Base-by-base conservation (phyloP, 2,113 vertebrate genomes). In the Morone saxatilis region DNA sequence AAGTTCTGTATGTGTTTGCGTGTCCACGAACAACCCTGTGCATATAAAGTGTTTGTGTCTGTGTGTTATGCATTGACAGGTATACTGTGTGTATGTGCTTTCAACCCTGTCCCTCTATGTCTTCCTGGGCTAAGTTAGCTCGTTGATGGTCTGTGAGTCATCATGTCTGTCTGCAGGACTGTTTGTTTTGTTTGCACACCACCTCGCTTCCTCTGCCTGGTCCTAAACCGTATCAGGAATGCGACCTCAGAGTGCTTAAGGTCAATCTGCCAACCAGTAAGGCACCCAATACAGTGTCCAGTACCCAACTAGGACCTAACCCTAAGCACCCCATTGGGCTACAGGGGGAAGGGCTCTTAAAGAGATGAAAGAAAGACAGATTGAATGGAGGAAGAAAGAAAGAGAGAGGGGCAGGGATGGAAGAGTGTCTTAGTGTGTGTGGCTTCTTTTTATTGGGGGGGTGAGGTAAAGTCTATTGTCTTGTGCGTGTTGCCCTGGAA, bases 401-500 rank as follows among this genome's bases (percentile, higher is more conserved):
- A 78, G 62, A 53, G 43, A 84, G 65, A 54, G 77, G 76, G 77
- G 57, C 72, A 66, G 71, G 38, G 69, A 73, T 87, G 67, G 70
- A 79, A 67, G 83, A 81, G 80, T 81, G 70, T 75, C 62, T 80
- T 53, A 31, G 80, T 76, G 63, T 10, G 72, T 87, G 69, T 76
- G 48, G 74, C 80, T 65, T 81, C 56, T 71, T 81, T 84, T 78
- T 77, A 80, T 74, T 59, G 10, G 53, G 69, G 60, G 53, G 66
- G 72, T 61, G 74, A 69, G 79, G 57, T 87, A 59, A 86, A 86
- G 82, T 86, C 87, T 75, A 90, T 93, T 94, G 90, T 92, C 89
- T 88, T 89, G 59, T 80, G 77, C 47, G 68, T 89, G 90, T 94
- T 95, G 88, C 90, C 91, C 79, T 94, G 91, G 93, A 90, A 95